These are phyloP conservation scores for Apotomis capreana DNA, from an alignment of 2,888 invertebrate species.

Conservation along the genomic window DNA sequence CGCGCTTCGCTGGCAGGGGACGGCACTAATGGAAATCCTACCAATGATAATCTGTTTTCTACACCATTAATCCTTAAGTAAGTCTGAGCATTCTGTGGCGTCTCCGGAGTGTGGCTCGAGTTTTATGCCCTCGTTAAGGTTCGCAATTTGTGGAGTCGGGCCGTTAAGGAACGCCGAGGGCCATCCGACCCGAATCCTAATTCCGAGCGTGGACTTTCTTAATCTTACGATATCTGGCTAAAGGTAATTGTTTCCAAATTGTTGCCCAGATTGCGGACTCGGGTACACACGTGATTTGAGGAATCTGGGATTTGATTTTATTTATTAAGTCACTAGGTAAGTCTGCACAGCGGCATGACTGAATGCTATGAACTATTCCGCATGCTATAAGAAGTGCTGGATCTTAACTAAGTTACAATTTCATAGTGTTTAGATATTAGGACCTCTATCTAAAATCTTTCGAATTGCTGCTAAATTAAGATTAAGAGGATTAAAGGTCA, in stretches of 20 bases:
- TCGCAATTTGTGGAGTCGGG: constrained; percentile 83
- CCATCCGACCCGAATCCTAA: constrained; percentile 78
- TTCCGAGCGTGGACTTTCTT: constrained; percentile 81
- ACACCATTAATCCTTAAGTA: constrained; percentile 84
- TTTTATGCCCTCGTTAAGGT: constrained; percentile 83
- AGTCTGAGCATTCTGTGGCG: constrained; percentile 83
- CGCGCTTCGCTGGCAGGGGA: constrained; percentile 83
- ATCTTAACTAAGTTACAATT: too few relatives aligned
- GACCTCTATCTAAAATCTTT: too few relatives aligned
- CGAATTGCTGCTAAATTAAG: too few relatives aligned
- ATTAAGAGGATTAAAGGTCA: too few relatives aligned
- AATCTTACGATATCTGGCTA: constrained; percentile 81
- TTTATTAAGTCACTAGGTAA: not conserved
- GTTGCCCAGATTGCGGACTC: constrained; percentile 61
- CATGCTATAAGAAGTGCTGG: too few relatives aligned
- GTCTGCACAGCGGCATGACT: too few relatives aligned
- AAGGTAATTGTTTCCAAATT: constrained; percentile 83
- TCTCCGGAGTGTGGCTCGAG: constrained; percentile 78
- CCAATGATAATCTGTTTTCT: constrained; percentile 85
- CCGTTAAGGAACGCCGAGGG: constrained; percentile 75
- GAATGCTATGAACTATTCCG: too few relatives aligned
- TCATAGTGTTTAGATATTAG: too few relatives aligned
- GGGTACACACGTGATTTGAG: constrained; percentile 46
- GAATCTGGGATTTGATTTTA: constrained; percentile 1
- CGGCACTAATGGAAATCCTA: constrained; percentile 80